Evolutionary conservation across 2,113 vertebrate genomes (phyloP).

Genomic region (Rhinolophus sinicus): DNA sequence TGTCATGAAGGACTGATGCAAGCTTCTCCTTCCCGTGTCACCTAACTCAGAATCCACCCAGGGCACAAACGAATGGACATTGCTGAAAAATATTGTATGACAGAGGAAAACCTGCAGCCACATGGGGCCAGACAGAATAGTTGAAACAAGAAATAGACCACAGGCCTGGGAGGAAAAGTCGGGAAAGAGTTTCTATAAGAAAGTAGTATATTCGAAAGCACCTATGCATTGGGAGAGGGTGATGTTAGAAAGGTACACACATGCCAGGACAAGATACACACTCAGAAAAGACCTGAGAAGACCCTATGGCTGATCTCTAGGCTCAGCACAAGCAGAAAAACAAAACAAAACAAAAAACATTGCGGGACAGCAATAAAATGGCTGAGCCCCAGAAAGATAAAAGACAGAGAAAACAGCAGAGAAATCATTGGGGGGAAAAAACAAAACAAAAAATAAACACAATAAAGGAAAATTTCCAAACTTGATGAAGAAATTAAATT

Average conservation of each 20-base stretch:
- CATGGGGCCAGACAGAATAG: not conserved
- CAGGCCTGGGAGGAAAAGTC: too few relatives aligned
- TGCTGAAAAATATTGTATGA: fast-evolving
- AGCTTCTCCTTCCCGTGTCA: not conserved
- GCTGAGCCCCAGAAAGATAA: not conserved
- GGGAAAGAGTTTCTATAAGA: not conserved
- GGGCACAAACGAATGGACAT: not conserved
- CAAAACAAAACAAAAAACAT: too few relatives aligned
- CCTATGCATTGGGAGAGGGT: too few relatives aligned
- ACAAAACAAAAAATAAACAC: not conserved
- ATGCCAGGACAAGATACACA: not conserved
- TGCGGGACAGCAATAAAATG: fast-evolving
- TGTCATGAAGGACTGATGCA: not conserved
- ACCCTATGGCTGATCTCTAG: too few relatives aligned
- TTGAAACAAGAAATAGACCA: not conserved
- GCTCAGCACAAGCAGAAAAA: not conserved
- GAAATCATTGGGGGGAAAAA: not conserved
- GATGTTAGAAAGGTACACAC: not conserved
- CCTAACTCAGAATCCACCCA: not conserved
- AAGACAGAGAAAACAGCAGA: not conserved
- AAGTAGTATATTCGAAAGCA: not conserved
- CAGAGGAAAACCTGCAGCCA: not conserved
- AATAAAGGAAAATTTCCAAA: not conserved
- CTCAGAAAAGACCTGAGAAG: not conserved
- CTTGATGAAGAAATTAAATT: not conserved